Percentiles rank a stretch among this genome's conserved stretches.
These are phyloP conservation scores for Hesperia comma DNA, from an alignment of 2,888 invertebrate species.

Conservation along the genomic window DNA sequence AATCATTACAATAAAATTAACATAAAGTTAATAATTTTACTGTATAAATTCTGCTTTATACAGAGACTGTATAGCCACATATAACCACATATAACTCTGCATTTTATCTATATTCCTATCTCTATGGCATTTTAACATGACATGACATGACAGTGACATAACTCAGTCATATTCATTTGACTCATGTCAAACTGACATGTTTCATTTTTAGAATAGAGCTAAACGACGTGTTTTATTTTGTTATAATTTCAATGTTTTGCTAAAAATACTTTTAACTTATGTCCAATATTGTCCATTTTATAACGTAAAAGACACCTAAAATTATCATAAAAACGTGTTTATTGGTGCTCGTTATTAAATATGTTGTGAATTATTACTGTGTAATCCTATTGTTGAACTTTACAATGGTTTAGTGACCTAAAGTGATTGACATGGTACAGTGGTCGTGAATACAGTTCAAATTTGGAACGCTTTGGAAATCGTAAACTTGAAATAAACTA, in stretches of 20 bases:
- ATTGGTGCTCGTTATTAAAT: constrained; percentile 7
- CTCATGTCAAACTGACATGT: too few species aligned
- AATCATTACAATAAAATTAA: too few species aligned
- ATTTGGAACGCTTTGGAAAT: constrained; percentile 12
- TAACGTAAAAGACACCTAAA: neutral
- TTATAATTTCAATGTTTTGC: constrained; percentile 6
- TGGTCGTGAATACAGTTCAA: constrained; percentile 24
- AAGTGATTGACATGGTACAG: constrained; percentile 30
- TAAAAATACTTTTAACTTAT: neutral
- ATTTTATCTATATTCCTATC: too few species aligned
- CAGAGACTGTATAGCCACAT: too few species aligned
- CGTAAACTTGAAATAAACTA: neutral
- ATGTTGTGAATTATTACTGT: constrained; percentile 13
- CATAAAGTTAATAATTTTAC: too few species aligned
- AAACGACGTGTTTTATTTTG: constrained; percentile 21
- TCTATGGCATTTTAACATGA: too few species aligned
- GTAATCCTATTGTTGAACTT: constrained; percentile 15
- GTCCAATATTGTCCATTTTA: constrained; percentile 7
- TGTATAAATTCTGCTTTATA: too few species aligned
- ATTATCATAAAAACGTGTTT: neutral
- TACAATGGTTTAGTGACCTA: constrained; percentile 26
- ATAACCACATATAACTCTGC: too few species aligned
- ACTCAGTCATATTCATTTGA: too few species aligned
- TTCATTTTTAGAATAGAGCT: neutral
- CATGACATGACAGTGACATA: too few species aligned